These are phyloP conservation scores for Pipa parva DNA, from an alignment of 2,113 vertebrate species.

Conservation along the genomic window DNA sequence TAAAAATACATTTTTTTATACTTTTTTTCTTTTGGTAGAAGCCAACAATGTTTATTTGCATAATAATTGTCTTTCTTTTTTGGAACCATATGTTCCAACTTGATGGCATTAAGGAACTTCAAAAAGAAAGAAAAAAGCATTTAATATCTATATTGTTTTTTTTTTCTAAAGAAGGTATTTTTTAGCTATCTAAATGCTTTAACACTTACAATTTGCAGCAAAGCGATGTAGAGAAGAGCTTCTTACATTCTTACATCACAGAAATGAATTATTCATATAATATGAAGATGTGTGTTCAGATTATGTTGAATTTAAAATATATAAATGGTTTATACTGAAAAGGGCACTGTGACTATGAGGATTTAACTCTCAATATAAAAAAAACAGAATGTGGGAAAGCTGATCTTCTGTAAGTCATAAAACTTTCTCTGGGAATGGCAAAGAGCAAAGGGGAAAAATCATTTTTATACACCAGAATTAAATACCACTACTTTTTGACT, in stretches of 20 bases:
- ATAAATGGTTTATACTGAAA: constrained; percentile 33
- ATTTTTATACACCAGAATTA: too few relatives aligned
- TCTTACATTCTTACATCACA: constrained; percentile 32
- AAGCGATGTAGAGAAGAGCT: neutral
- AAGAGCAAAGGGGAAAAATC: too few relatives aligned
- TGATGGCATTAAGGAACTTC: constrained; percentile 7
- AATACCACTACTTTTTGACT: too few relatives aligned
- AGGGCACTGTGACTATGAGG: constrained; percentile 17
- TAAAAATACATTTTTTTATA: too few relatives aligned
- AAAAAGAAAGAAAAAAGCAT: constrained; percentile 10
- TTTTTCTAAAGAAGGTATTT: constrained; percentile 5
- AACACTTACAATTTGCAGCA: constrained; percentile 19
- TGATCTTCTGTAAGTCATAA: too few relatives aligned
- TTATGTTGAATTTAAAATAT: constrained; percentile 19
- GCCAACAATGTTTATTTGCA: too few relatives aligned
- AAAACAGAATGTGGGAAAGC: too few relatives aligned
- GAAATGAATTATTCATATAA: constrained; percentile 27
- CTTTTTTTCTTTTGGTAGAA: too few relatives aligned
- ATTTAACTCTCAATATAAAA: too few relatives aligned
- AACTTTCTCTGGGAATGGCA: too few relatives aligned
- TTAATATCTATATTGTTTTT: constrained; percentile 11
- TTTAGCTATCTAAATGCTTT: constrained; percentile 7
- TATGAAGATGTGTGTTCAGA: constrained; percentile 31
- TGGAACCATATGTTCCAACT: too few relatives aligned
- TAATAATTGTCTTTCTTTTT: too few relatives aligned